Evolutionary conservation across 1,140 invertebrate species (phyloP).

Genomic region (Pseudachorutes palmiensis): DNA sequence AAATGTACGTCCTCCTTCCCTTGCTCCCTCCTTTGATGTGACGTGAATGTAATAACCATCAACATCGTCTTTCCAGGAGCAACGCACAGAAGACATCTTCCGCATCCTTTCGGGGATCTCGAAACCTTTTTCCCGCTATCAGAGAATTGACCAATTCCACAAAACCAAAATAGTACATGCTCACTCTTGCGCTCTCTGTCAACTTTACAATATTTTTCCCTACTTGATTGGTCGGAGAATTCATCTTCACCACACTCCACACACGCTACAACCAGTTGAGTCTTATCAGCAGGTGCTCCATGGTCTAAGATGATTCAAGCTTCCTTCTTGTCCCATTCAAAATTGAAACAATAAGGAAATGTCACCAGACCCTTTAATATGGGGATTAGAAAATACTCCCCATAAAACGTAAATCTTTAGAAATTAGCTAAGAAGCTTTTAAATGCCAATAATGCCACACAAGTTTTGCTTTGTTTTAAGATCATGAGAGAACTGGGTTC

Average conservation of each 20-base stretch:
- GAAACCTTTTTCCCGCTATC: slow-evolving; percentile 1
- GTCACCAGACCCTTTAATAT: too few relatives aligned
- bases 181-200: slow-evolving; percentile 1
- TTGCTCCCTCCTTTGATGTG: not conserved
- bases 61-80: not conserved
- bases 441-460: too few relatives aligned
- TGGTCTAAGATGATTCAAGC: too few relatives aligned
- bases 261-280: not conserved
- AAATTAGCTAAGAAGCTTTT: too few relatives aligned
- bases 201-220: not conserved
- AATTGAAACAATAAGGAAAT: too few relatives aligned
- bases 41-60: not conserved
- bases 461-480: too few relatives aligned
- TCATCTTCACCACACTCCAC: not conserved
- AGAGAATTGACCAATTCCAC: slow-evolving; percentile 2
- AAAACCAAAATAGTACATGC: slow-evolving; percentile 7
- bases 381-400: too few relatives aligned
- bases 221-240: not conserved
- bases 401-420: too few relatives aligned
- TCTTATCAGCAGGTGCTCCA: slow-evolving; percentile 5
- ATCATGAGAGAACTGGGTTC: too few relatives aligned
- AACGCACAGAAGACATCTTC: not conserved
- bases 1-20: not conserved
- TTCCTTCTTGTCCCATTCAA: too few relatives aligned
- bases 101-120: not conserved